These are phyloP conservation scores for Vulpes vulpes DNA, from an alignment of 2,113 vertebrate genomes.

Conservation along the genomic window DNA sequence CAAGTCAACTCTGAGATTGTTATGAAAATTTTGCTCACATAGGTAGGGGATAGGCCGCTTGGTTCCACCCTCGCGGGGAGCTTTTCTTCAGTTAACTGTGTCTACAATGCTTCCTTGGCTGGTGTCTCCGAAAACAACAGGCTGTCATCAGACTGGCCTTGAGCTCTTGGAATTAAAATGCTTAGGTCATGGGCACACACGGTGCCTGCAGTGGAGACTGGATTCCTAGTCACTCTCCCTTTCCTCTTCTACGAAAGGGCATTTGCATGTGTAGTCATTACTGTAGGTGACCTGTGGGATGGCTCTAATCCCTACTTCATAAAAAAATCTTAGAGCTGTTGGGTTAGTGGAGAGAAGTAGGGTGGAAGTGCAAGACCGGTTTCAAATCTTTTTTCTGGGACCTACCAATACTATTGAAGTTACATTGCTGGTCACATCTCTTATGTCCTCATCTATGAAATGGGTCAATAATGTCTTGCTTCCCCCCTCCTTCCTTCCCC, in stretches of 20 bases:
- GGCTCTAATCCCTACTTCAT: not conserved
- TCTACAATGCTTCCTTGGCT: conserved; percentile 55
- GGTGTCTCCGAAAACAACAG: conserved; percentile 46
- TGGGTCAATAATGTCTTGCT: not conserved
- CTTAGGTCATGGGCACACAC: not conserved
- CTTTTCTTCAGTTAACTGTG: not conserved
- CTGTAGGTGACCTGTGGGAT: not conserved
- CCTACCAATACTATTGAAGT: not conserved
- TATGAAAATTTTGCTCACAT: not conserved
- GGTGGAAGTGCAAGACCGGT: not conserved
- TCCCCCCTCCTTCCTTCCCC: not conserved
- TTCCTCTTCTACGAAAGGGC: not conserved
- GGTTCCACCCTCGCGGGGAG: not conserved
- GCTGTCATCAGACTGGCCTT: no score
- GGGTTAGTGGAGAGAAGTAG: not conserved
- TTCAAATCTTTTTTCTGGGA: not conserved
- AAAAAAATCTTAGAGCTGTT: not conserved
- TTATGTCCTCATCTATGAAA: not conserved
- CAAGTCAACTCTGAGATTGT: not conserved
- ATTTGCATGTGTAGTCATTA: not conserved
- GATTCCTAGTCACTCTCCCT: not conserved
- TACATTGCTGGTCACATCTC: not conserved
- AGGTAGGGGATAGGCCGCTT: not conserved
- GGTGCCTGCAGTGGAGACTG: accelerated
- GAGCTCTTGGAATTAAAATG: not conserved